These are phyloP conservation scores for Synergus umbraculus DNA, from an alignment of 2,888 invertebrate genomes.

Conservation along the genomic window DNA sequence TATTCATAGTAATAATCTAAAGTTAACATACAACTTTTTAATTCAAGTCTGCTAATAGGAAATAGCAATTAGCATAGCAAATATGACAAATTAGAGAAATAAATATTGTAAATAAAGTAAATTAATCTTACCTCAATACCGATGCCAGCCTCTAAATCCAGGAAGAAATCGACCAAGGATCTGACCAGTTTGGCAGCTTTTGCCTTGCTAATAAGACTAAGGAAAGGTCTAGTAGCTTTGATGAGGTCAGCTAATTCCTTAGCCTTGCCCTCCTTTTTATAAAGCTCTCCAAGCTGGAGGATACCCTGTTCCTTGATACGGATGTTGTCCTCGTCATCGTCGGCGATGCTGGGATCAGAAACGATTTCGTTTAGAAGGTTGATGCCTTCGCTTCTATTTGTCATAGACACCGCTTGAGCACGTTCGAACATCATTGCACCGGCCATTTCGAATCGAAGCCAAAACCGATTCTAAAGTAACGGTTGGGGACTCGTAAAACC, in stretches of 20 bases:
- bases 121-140: slow-evolving; percentile 86
- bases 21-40: neutral
- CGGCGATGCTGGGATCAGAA: slow-evolving; percentile 86
- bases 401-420: slow-evolving; percentile 86
- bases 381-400: slow-evolving; percentile 87
- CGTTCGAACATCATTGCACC: slow-evolving; percentile 94
- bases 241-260: slow-evolving; percentile 95
- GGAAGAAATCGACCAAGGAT: slow-evolving; percentile 96
- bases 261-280: slow-evolving; percentile 96
- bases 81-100: neutral
- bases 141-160: slow-evolving; percentile 97
- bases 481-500: slow-evolving; percentile 26
- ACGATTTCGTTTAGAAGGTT: slow-evolving; percentile 87
- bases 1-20: neutral
- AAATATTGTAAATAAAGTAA: neutral
- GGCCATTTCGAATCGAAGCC: slow-evolving; percentile 82
- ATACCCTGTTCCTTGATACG: slow-evolving; percentile 96
- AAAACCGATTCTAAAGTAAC: slow-evolving; percentile 1
- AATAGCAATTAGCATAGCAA: neutral
- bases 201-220: slow-evolving; percentile 97
- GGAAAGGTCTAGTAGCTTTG: slow-evolving; percentile 95
- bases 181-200: slow-evolving; percentile 99
- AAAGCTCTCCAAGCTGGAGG: slow-evolving; percentile 92
- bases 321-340: slow-evolving; percentile 94
- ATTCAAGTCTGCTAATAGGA: neutral